phyloP scores from a whole-genome alignment of 2,888 invertebrate genomes.

The Hypsopygia costalis region DNA sequence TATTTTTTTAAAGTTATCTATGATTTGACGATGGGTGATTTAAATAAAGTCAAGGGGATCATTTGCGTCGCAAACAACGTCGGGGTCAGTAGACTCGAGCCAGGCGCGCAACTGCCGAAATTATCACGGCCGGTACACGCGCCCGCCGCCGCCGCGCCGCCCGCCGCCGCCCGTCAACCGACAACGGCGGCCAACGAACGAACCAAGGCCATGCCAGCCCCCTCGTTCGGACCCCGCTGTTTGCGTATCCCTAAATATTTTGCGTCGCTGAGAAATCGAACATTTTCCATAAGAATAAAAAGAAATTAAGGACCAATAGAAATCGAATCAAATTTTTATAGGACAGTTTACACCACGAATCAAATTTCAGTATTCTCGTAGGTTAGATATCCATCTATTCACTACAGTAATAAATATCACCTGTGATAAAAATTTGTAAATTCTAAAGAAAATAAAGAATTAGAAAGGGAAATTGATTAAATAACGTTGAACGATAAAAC shows the following conservation, averaged over 20 bases:
- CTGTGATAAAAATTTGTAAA: no score
- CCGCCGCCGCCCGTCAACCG: constrained; percentile 57
- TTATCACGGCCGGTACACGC: constrained; percentile 71
- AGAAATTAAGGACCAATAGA: no score
- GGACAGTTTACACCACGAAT: no score
- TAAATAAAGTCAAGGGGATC: constrained; percentile 78
- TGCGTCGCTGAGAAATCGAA: constrained; percentile 1
- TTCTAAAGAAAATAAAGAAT: no score
- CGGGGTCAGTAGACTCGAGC: constrained; percentile 75
- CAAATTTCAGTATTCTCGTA: no score
- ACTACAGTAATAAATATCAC: no score
- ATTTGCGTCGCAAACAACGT: constrained; percentile 70
- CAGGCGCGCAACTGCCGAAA: constrained; percentile 68
- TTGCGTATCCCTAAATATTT: constrained; percentile 12
- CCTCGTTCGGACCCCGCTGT: constrained; percentile 21
- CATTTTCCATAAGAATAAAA: no score
- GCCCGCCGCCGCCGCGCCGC: constrained; percentile 64
- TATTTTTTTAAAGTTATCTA: no score
- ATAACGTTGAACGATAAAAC: no score
- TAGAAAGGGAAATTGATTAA: no score
- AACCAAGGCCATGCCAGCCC: constrained; percentile 62
- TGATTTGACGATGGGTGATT: constrained; percentile 45
- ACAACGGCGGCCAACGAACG: constrained; percentile 65
- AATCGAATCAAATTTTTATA: not conserved
- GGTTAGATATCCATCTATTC: no score